Evolutionary conservation across 2,113 vertebrate genomes (phyloP).

Genomic region (Podarcis cretensis): DNA sequence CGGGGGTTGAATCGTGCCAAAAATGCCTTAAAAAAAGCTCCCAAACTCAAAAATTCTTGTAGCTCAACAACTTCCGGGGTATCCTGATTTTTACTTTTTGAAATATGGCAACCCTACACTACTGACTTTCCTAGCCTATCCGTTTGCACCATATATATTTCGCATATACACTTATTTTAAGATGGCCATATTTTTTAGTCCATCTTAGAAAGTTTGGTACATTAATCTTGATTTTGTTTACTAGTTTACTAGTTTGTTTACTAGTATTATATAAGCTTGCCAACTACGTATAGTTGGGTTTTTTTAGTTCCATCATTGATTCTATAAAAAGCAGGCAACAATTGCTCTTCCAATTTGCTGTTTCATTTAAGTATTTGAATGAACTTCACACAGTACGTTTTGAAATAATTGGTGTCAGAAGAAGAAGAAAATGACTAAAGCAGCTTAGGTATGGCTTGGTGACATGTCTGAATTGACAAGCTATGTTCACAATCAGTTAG

Average conservation of each 20-base stretch:
- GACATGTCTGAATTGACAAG: background rate
- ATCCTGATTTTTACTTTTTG: no score
- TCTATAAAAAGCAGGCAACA: conserved; percentile 57
- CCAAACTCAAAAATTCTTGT: no score
- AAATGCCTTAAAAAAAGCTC: no score
- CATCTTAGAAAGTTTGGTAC: conserved; percentile 31
- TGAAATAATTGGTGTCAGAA: no score
- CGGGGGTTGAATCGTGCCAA: no score
- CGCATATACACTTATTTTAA: background rate
- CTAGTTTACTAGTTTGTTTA: background rate
- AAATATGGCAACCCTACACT: no score
- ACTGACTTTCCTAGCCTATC: no score
- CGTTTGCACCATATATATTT: no score
- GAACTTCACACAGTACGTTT: background rate
- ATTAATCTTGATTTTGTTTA: conserved; percentile 45
- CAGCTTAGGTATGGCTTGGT: background rate
- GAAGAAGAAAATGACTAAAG: no score
- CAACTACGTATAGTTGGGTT: conserved; percentile 1
- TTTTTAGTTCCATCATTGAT: conserved; percentile 64
- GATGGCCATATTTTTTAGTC: background rate
- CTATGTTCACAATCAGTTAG: background rate
- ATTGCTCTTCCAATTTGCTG: conserved; percentile 56
- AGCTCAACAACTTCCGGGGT: no score
- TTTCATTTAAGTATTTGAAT: conserved; percentile 15
- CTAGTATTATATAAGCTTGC: conserved; percentile 31